These are phyloP conservation scores for Nycticebus coucang DNA, from an alignment of 2,113 vertebrate genomes.

Conservation along the genomic window DNA sequence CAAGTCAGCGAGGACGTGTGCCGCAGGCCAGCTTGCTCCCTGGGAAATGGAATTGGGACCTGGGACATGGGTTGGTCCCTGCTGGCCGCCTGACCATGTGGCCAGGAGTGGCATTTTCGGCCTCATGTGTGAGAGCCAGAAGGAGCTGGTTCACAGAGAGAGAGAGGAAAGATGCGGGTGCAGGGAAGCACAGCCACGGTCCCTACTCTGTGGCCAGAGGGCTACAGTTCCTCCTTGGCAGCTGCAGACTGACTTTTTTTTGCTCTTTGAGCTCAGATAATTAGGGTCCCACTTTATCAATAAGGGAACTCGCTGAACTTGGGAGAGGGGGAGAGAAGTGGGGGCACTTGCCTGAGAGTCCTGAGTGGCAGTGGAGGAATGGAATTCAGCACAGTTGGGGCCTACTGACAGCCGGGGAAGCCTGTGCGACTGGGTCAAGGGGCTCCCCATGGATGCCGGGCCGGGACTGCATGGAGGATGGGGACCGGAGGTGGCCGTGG, in stretches of 20 bases:
- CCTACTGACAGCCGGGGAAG: too few species aligned
- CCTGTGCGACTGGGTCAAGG: neutral
- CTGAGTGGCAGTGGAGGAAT: fast-evolving
- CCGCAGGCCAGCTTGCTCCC: neutral
- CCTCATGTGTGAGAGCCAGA: neutral
- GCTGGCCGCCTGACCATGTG: neutral
- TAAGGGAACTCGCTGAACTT: fast-evolving
- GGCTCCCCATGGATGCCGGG: too few species aligned
- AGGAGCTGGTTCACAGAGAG: fast-evolving
- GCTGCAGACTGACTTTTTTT: neutral
- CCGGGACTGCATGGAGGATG: neutral
- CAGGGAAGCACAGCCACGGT: fast-evolving
- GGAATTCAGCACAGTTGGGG: neutral
- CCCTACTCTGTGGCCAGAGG: neutral
- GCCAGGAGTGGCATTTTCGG: neutral
- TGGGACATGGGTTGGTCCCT: neutral
- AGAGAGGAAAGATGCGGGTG: neutral
- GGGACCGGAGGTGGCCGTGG: neutral
- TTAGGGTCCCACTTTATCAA: fast-evolving
- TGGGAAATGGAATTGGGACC: neutral
- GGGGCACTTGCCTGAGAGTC: neutral
- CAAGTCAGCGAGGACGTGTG: fast-evolving
- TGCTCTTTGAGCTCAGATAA: fast-evolving
- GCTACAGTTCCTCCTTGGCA: fast-evolving
- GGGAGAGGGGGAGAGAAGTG: neutral